Percentiles rank a stretch among this genome's conserved stretches.
These are phyloP conservation scores for Dinothrombium tinctorium DNA, from an alignment of 1,140 invertebrate species.

Conservation along the genomic window DNA sequence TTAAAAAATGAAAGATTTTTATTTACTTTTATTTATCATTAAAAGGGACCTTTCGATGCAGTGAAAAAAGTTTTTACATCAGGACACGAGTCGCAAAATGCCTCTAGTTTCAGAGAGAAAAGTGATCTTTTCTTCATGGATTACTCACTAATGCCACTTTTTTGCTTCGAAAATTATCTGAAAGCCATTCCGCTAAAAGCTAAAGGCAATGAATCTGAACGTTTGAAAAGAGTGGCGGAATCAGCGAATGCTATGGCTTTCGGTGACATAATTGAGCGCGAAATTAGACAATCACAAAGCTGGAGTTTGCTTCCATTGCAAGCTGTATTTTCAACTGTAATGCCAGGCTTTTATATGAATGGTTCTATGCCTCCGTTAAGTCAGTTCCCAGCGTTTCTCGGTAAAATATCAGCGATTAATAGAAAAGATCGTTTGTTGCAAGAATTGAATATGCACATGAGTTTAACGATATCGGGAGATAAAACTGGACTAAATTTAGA, in stretches of 20 bases:
- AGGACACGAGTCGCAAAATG: constrained; percentile 40
- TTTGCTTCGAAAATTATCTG: constrained; percentile 94
- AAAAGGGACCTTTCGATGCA: constrained; percentile 75
- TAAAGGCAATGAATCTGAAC: constrained; percentile 18
- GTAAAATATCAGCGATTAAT: constrained; percentile 57
- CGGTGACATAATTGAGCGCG: constrained; percentile 59
- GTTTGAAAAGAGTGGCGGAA: constrained; percentile 40
- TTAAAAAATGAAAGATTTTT: not conserved
- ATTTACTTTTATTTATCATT: constrained; percentile 4
- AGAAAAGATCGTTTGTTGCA: constrained; percentile 59
- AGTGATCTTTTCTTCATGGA: constrained; percentile 85
- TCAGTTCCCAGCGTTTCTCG: constrained; percentile 82
- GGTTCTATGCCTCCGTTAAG: constrained; percentile 51
- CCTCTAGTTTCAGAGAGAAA: constrained; percentile 61
- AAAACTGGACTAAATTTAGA: constrained; percentile 15
- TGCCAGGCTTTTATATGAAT: constrained; percentile 55
- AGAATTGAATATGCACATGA: constrained; percentile 54
- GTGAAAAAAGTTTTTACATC: constrained; percentile 62
- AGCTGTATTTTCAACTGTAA: constrained; percentile 68
- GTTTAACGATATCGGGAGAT: constrained; percentile 18
- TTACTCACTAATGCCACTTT: constrained; percentile 77
- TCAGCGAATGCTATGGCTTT: constrained; percentile 58
- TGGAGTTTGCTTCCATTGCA: constrained; percentile 72
- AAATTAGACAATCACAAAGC: constrained; percentile 45
- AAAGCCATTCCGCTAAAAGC: constrained; percentile 20